Evolutionary conservation across 2,888 invertebrate genomes (phyloP), one percentile per base, ranked within the genome.

Genomic region (Onchidella celtica): DNA sequence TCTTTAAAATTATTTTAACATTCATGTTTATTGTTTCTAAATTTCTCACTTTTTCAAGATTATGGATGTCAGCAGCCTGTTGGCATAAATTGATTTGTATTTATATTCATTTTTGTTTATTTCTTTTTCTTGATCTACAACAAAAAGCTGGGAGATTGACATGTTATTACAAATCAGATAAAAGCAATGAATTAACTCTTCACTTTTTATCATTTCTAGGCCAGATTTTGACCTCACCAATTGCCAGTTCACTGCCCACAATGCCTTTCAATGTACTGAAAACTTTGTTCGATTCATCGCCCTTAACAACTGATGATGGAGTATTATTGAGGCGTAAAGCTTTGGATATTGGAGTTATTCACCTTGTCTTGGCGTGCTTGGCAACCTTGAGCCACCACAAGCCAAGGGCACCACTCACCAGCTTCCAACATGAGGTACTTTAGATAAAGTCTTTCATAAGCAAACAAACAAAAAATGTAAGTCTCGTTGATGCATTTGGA

Each of bases 281-380:
- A 86, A 87, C 96, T 76, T 94, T 97, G 87, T 95, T 97, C 88
- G 97, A 97, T 92, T 95, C 95, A 72, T 95, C 96, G 2, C 96
- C 96, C 0, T 94, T 96, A 47, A 95, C 95, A 59, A 96, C 96
- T 0, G 96, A 96, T 88, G 96, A 96, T 89, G 97, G 96, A 2
- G 95, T 95, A 75, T 92, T 96, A 82, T 93, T 98, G 86, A 94
- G 98, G 11, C 94, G 96, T 24, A 96, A 96, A 91, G 96, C 97
- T 87, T 95, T 98, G 87, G 96, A 96, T 88, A 96, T 96, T 55
- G 98, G 98, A 34, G 97, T 97, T 55, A 95, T 97, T 88, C 95
- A 97, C 88, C 95, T 98, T 76, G 95, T 98, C 88, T 95, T 98
- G 61, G 96, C 97, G 76, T 98, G 97, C 90, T 95, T 98, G 79